These are phyloP conservation scores for Andrena dorsata DNA, from an alignment of 2,888 invertebrate species.

Conservation along the genomic window DNA sequence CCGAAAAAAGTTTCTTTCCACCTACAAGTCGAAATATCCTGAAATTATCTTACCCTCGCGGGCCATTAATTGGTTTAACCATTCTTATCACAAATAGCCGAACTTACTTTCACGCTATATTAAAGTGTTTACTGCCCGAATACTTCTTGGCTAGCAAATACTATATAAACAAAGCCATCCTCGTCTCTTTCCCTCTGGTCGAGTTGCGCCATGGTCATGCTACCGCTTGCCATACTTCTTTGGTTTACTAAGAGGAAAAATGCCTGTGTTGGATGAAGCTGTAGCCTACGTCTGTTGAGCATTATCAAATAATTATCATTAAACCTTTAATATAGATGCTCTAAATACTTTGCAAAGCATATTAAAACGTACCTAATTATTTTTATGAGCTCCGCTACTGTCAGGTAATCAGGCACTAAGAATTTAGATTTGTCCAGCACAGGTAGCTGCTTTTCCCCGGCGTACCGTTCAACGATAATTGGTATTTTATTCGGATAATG, in stretches of 20 bases:
- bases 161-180: conserved; percentile 95
- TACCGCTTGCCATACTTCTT: conserved; percentile 92
- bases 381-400: conserved; percentile 94
- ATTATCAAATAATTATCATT: conserved; percentile 24
- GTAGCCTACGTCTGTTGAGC: conserved; percentile 86
- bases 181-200: conserved; percentile 91
- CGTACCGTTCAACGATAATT: conserved; percentile 93
- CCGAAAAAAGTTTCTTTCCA: conserved; percentile 47
- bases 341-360: not conserved
- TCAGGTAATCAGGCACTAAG: conserved; percentile 94
- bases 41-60: not conserved
- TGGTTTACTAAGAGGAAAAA: conserved; percentile 94
- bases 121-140: conserved; percentile 87
- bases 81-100: conserved; percentile 6
- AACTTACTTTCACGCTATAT: conserved; percentile 48
- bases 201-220: conserved; percentile 92
- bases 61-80: not conserved
- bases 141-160: conserved; percentile 95
- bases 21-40: conserved; percentile 44
- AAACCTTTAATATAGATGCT: not conserved
- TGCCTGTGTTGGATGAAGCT: conserved; percentile 89
- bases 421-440: conserved; percentile 94
- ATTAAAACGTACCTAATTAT: conserved; percentile 90
- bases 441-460: conserved; percentile 92
- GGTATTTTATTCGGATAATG: conserved; percentile 85